These are phyloP conservation scores for Percina caprodes DNA, from an alignment of 2,113 vertebrate species.

Conservation along the genomic window DNA sequence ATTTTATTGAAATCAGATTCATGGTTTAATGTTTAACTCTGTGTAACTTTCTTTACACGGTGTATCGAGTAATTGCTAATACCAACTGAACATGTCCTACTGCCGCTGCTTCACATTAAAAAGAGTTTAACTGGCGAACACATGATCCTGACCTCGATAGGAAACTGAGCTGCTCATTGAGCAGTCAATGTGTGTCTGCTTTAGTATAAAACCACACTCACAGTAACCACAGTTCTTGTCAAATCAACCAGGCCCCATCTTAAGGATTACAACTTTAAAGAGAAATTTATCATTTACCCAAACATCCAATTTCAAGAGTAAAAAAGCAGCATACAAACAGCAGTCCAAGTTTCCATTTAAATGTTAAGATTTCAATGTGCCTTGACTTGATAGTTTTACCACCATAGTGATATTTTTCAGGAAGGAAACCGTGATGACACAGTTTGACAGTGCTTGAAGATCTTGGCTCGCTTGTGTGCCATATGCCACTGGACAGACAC, in stretches of 20 bases:
- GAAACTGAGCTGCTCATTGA: no score
- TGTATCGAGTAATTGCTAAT: neutral
- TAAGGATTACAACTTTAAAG: neutral
- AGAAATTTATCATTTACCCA: neutral
- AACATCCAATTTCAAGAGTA: neutral
- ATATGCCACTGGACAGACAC: conserved; percentile 67
- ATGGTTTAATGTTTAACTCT: neutral
- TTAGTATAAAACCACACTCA: neutral
- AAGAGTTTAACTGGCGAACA: neutral
- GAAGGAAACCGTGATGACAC: conserved; percentile 24
- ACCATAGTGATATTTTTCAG: neutral
- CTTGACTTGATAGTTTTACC: conserved; percentile 9
- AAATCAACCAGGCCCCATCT: neutral
- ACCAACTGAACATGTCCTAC: neutral
- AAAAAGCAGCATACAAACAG: neutral
- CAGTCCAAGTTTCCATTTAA: neutral
- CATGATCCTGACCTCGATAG: no score
- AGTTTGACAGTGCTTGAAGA: conserved; percentile 32
- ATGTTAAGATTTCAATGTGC: neutral
- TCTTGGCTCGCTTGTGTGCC: conserved; percentile 36
- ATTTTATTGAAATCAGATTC: neutral
- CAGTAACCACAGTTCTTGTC: neutral
- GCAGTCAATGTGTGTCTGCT: no score
- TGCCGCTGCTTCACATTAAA: neutral
- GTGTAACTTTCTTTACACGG: neutral